These are phyloP conservation scores for Cephonodes hylas DNA, from an alignment of 2,888 invertebrate species.

Conservation along the genomic window DNA sequence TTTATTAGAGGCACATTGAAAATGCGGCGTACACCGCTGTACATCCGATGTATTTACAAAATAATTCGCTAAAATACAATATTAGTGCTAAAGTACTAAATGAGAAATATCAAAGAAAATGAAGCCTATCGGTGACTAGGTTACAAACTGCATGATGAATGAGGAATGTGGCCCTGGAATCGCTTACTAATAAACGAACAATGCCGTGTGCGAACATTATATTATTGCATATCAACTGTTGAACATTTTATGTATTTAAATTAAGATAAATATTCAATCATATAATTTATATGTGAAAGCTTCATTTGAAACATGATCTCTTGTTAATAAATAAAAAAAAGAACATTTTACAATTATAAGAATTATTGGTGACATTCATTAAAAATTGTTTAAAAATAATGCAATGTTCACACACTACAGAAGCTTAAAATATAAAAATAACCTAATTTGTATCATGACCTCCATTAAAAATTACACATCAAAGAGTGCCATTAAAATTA, in stretches of 20 bases:
- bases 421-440: slow-evolving; percentile 36
- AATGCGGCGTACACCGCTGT: slow-evolving; percentile 48
- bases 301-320: neutral
- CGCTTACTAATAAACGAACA: slow-evolving; percentile 23
- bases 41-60: slow-evolving; percentile 45
- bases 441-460: slow-evolving; percentile 56
- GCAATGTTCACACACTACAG: slow-evolving; percentile 36
- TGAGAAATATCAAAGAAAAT: slow-evolving; percentile 44
- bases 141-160: slow-evolving; percentile 32
- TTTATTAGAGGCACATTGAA: slow-evolving; percentile 77
- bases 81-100: slow-evolving; percentile 47
- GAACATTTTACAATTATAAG: neutral
- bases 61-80: slow-evolving; percentile 19
- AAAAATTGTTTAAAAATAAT: slow-evolving; percentile 6
- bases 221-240: neutral
- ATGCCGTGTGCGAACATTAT: slow-evolving; percentile 26
- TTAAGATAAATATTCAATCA: too few relatives aligned
- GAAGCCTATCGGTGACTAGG: slow-evolving; percentile 62
- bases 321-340: neutral
- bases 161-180: slow-evolving; percentile 45
- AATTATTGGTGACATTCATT: too few relatives aligned
- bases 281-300: too few relatives aligned
- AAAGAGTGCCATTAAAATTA: slow-evolving; percentile 47
- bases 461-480: slow-evolving; percentile 31
- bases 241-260: too few relatives aligned